Evolutionary conservation across 2,113 vertebrate species (phyloP).

Genomic region (Beaufortia kweichowensis): DNA sequence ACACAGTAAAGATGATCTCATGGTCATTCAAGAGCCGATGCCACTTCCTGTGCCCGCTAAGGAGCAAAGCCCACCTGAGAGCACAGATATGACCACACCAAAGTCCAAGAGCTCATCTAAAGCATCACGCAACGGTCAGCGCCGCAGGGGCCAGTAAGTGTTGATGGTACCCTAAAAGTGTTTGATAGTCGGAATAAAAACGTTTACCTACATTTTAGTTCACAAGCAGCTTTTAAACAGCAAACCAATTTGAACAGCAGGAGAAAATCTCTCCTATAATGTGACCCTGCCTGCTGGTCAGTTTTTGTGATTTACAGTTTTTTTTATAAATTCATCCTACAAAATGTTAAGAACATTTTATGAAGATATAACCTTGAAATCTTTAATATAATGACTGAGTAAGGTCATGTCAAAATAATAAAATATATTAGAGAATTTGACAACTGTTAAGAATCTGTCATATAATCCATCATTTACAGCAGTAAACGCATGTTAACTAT

Average conservation of each 20-base stretch:
- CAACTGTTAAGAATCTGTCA: no score
- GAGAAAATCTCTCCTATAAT: neutral
- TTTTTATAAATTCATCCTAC: no score
- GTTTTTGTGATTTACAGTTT: no score
- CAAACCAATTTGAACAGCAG: neutral
- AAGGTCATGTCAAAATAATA: no score
- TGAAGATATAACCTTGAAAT: no score
- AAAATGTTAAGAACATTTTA: no score
- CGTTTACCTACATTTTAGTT: no score
- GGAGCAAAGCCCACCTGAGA: conserved; percentile 85
- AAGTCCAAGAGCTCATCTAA: conserved; percentile 81
- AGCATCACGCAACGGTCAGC: conserved; percentile 75
- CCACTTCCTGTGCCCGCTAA: conserved; percentile 79
- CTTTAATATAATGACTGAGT: no score
- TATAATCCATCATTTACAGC: no score
- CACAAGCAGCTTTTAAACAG: neutral
- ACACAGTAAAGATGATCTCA: conserved; percentile 91
- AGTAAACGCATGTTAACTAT: no score
- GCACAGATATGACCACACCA: conserved; percentile 85
- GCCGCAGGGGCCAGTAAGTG: conserved; percentile 86
- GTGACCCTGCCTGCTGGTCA: no score
- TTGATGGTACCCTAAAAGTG: neutral
- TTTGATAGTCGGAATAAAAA: neutral
- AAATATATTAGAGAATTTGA: no score
- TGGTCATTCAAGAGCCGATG: conserved; percentile 89